Evolutionary conservation across 2,888 invertebrate genomes (phyloP), one percentile per base, ranked within the genome.

Genomic region (Mesopsocus fuscifrons): DNA sequence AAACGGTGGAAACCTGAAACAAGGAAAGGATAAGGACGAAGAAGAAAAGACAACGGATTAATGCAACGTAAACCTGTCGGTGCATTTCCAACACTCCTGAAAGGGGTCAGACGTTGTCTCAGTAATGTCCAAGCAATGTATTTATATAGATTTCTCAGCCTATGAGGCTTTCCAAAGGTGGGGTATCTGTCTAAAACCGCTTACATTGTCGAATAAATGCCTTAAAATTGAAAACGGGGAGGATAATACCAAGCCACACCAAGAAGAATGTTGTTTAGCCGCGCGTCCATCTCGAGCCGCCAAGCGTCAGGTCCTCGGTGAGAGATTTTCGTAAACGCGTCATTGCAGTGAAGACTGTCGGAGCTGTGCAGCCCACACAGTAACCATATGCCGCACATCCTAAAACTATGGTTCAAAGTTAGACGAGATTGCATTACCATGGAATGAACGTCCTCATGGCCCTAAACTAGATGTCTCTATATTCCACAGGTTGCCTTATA

Each of bases 371-470:
- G 57, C 17, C 79, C 80, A 57, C 80, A 79, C 42, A 77, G 57
- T 46, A 77, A 78, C 80, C 80, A 81, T 59, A 81, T 78, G 48
- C 80, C 80, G 57, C 80, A 81, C 80, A 80, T 80, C 50, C 48
- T 57, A n/a, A 21, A 9, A n/a, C 16, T 41, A 9, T 8, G 16
- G 13, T 16, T 23, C 2, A 41, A n/a, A 41, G n/a, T n/a, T n/a
- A n/a, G n/a, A n/a, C n/a, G n/a, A n/a, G n/a, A 13, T 22, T 16
- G 21, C 2, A 8, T 21, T 2, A 18, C 18, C 20, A 33, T 33
- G 9, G 17, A 4, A 34, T 11, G 4, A 34, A 34, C n/a, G n/a
- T n/a, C n/a, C n/a, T n/a, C n/a, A n/a, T n/a, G n/a, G n/a, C n/a
- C n/a, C n/a, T n/a, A n/a, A n/a, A n/a, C n/a, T n/a, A n/a, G n/a